Percentiles rank a stretch among this genome's conserved stretches.
These are phyloP conservation scores for Papilio machaon DNA, from an alignment of 1,140 invertebrate species.

Conservation along the genomic window DNA sequence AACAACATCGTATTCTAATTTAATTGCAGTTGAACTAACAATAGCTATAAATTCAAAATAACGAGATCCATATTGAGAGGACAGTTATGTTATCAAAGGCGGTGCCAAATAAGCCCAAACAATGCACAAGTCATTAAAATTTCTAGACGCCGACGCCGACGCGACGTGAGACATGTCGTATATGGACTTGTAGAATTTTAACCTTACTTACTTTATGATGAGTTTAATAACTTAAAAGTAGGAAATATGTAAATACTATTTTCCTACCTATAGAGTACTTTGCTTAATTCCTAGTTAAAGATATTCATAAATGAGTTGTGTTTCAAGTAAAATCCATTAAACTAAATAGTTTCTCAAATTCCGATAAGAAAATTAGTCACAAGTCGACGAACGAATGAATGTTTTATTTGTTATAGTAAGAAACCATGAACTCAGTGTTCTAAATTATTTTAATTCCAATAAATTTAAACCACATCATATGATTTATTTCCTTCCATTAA, in stretches of 20 bases:
- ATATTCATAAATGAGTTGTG: not conserved
- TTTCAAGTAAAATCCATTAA: constrained; percentile 27
- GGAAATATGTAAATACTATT: not conserved
- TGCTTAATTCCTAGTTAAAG: not conserved
- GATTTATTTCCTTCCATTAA: not conserved
- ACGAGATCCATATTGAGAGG: constrained; percentile 17
- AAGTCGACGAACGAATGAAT: not conserved
- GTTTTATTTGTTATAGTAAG: not conserved
- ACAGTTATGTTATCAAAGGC: constrained; percentile 27
- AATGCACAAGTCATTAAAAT: constrained; percentile 33
- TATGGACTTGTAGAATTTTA: constrained; percentile 11
- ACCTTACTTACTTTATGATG: not conserved
- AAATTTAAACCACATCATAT: constrained; percentile 27
- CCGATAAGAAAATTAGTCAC: constrained; percentile 28
- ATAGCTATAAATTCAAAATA: constrained; percentile 19
- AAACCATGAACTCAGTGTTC: constrained; percentile 19
- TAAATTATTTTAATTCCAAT: constrained; percentile 28
- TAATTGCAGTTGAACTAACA: not conserved
- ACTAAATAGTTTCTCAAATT: constrained; percentile 3
- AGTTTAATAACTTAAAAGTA: not conserved
- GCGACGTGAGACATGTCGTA: not conserved
- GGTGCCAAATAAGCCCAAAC: constrained; percentile 24
- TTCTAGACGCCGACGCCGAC: constrained; percentile 18
- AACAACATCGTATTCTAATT: not conserved
- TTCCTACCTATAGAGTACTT: not conserved